These are phyloP conservation scores for Omphaloscelis lunosa DNA, from an alignment of 2,888 invertebrate species.

Conservation along the genomic window DNA sequence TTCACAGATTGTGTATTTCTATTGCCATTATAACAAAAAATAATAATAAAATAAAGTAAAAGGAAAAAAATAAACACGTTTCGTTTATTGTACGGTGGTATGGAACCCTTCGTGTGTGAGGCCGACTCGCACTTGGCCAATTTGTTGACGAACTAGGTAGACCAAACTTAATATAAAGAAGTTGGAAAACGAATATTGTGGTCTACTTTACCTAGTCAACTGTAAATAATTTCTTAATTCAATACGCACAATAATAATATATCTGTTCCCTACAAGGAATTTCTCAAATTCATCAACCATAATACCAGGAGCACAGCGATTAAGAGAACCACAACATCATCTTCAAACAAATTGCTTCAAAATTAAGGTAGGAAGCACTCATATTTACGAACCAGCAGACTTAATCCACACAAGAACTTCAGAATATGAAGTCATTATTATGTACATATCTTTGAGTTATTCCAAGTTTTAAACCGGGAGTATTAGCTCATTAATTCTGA, in stretches of 20 bases:
- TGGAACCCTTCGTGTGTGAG: too few relatives aligned
- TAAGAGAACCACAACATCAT: conserved; percentile 10
- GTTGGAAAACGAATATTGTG: not conserved
- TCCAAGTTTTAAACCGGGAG: conserved; percentile 45
- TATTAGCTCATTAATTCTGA: conserved; percentile 59
- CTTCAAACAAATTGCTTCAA: conserved; percentile 30
- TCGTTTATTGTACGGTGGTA: too few relatives aligned
- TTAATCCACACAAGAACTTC: conserved; percentile 36
- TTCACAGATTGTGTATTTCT: too few relatives aligned
- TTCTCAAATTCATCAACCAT: not conserved
- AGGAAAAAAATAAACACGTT: too few relatives aligned
- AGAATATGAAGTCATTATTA: conserved; percentile 52
- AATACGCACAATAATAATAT: not conserved
- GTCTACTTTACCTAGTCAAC: not conserved
- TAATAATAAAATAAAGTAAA: too few relatives aligned
- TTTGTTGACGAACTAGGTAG: not conserved
- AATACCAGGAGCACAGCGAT: conserved; percentile 17
- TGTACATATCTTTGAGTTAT: conserved; percentile 45
- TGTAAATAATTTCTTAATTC: too few relatives aligned
- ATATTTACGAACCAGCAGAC: conserved; percentile 21
- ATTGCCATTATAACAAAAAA: too few relatives aligned
- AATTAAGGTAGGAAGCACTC: conserved; percentile 10
- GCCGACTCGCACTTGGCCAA: too few relatives aligned
- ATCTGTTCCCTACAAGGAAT: not conserved
- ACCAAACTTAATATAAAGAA: not conserved